These are phyloP conservation scores for Spatula versicolor DNA, from an alignment of 2,797 vertebrate species.

Conservation along the genomic window DNA sequence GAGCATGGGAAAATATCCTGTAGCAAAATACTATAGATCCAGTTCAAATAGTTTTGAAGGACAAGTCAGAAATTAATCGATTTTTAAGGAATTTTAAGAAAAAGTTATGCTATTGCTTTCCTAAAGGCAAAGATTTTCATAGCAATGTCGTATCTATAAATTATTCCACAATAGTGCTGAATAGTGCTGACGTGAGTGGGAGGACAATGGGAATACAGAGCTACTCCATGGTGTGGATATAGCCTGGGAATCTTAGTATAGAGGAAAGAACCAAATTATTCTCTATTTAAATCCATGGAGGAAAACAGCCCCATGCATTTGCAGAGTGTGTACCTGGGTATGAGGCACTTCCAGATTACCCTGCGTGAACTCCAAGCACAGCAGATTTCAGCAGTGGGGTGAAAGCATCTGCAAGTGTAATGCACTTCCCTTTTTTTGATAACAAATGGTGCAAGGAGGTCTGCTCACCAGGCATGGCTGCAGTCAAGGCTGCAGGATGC, in stretches of 20 bases:
- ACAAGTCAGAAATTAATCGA: neutral
- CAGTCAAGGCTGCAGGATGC: neutral
- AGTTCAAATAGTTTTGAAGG: neutral
- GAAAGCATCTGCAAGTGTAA: neutral
- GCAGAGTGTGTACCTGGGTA: neutral
- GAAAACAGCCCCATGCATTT: neutral
- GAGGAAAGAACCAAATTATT: neutral
- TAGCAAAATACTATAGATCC: neutral
- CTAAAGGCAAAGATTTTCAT: neutral
- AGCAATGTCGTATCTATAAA: neutral
- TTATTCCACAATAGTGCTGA: slow-evolving; percentile 7
- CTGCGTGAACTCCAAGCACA: neutral
- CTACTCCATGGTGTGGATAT: neutral
- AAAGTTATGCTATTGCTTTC: neutral
- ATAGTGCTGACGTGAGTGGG: neutral
- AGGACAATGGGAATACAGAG: slow-evolving; percentile 1
- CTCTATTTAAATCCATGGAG: neutral
- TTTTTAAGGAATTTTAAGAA: neutral
- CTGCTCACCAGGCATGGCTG: neutral
- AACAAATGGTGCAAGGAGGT: neutral
- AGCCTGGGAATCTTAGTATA: neutral
- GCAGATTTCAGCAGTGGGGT: neutral
- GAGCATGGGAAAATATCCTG: slow-evolving; percentile 9
- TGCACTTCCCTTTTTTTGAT: neutral
- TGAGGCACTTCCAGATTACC: neutral